Evolutionary conservation across 2,113 vertebrate species (phyloP), one percentile per base, ranked within the genome.

Genomic region (Smithornis capensis): DNA sequence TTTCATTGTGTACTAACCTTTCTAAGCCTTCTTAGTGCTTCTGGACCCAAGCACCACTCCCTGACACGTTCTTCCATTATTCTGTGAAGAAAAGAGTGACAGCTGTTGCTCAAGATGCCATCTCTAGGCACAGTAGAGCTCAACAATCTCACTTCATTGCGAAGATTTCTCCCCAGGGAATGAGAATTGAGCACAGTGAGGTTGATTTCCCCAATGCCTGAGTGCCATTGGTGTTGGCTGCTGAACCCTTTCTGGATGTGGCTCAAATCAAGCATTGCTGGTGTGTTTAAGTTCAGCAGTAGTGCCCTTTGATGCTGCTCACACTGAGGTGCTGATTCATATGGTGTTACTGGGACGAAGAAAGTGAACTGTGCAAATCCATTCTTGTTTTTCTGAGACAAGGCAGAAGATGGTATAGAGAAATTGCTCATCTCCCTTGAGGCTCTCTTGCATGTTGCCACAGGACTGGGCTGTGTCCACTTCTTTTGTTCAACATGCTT

Each of bases 401-500:
- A 3, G 2, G 1, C 68, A 82, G 83, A 38, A 94, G 85, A 60
- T 64, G 19, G 76, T 62, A 89, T 19, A 68, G 83, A 90, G 92
- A 95, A 96, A 93, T 94, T 78, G 88, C 89, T 97, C 91, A 94
- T 92, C 83, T 87, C 69, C 90, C 93, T 90, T 71, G 25, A 78
- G 94, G 95, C 86, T 84, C 9, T 60, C 44, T 38, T 84, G 76
- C 95, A 7, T 86, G 88, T 84, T 92, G 79, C 69, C 69, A 87
- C 92, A 95, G 86, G 88, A 93, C 14, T 81, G 73, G 83, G 73
- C 86, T 71, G n/a, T 69, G 90, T 84, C 88, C 87, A 47, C 55
- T 88, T 33, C 63, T 85, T 89, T 68, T 68, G 19, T 83, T 86
- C 56, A 53, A 1, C 25, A 2, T 45, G 7, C 18, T n/a, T 42